These are phyloP conservation scores for Anguilla megastoma DNA, from an alignment of 2,797 vertebrate species.

Conservation along the genomic window DNA sequence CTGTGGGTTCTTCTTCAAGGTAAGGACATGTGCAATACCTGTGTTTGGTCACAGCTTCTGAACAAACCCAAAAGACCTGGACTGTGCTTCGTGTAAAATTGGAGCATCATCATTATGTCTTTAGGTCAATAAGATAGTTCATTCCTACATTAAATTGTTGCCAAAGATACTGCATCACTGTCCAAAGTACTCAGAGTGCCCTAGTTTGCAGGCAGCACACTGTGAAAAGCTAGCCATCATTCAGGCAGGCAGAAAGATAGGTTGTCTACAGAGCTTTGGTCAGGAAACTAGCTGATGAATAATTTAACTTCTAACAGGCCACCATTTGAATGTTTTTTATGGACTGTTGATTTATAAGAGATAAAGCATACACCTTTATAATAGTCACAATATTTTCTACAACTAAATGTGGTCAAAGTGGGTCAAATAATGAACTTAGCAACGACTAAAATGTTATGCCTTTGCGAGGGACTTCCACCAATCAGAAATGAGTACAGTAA, in stretches of 20 bases:
- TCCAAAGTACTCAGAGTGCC: background rate
- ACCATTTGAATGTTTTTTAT: background rate
- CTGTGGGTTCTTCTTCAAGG: constrained; percentile 98
- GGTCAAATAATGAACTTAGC: background rate
- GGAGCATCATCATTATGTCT: too few species aligned
- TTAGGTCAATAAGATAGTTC: constrained; percentile 7
- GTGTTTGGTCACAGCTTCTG: background rate
- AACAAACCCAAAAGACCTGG: background rate
- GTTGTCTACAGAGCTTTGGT: constrained; percentile 11
- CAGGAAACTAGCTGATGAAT: constrained; percentile 39
- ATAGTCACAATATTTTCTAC: background rate
- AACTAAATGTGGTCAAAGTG: background rate
- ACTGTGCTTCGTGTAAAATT: background rate
- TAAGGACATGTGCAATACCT: constrained; percentile 53
- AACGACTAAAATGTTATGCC: background rate
- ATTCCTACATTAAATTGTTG: too few species aligned
- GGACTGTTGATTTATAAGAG: background rate
- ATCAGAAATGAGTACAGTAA: background rate
- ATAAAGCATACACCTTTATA: background rate
- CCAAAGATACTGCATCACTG: background rate
- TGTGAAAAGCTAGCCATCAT: background rate
- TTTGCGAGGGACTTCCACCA: background rate
- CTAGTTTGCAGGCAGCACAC: background rate
- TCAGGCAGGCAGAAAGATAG: constrained; percentile 20
- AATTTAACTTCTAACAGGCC: constrained; percentile 17